These are phyloP conservation scores for Augiades crinisus DNA, from an alignment of 2,888 invertebrate species.

Conservation along the genomic window DNA sequence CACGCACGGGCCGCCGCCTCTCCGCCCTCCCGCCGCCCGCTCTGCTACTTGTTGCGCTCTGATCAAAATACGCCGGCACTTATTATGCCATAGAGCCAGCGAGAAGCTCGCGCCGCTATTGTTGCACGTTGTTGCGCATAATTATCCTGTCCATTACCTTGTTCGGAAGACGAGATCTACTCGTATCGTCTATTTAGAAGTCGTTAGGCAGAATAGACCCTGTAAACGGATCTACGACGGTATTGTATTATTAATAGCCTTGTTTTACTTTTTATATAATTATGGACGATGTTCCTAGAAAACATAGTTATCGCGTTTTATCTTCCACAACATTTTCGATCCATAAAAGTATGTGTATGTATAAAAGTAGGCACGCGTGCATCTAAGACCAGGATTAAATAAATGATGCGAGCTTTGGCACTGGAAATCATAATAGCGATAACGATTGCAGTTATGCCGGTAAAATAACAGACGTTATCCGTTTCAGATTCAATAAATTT, in stretches of 20 bases:
- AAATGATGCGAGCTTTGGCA: too few relatives aligned
- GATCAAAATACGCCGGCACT: constrained; percentile 77
- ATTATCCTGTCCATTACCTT: constrained; percentile 80
- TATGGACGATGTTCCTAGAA: constrained; percentile 41
- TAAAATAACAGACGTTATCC: too few relatives aligned
- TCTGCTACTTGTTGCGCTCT: constrained; percentile 68
- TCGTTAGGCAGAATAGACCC: constrained; percentile 68
- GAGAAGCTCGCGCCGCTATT: constrained; percentile 74
- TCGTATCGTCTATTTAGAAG: constrained; percentile 72
- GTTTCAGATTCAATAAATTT: too few relatives aligned
- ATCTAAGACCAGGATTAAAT: too few relatives aligned
- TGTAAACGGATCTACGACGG: constrained; percentile 62
- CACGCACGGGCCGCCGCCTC: constrained; percentile 53
- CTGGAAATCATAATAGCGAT: too few relatives aligned
- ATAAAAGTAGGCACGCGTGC: too few relatives aligned
- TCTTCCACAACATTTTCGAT: constrained; percentile 10
- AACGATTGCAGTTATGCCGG: background rate
- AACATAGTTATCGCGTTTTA: constrained; percentile 12
- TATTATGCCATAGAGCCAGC: constrained; percentile 75
- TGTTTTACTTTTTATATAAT: constrained; percentile 54
- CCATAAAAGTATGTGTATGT: constrained; percentile 9
- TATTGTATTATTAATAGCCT: constrained; percentile 59
- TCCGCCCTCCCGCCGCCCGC: constrained; percentile 46
- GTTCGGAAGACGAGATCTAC: constrained; percentile 69
- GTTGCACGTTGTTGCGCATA: constrained; percentile 78